Base-by-base conservation (phyloP, 2,113 vertebrate species). In the Clinocottus analis region DNA sequence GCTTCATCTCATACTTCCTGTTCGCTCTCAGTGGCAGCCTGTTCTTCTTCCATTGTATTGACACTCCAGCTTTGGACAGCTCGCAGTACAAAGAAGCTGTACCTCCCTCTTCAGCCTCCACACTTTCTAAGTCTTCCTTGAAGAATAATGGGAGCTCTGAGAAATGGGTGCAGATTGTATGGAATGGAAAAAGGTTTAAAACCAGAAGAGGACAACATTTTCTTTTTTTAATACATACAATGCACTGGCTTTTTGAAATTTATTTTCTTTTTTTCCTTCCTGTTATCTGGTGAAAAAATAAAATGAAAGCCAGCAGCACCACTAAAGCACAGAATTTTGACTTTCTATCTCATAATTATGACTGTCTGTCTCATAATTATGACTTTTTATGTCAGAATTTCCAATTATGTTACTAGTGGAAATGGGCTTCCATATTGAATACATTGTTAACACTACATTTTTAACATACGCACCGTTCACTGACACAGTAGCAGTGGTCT, bases 1-100 rank as follows among this genome's bases (percentile, higher is more conserved):
- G 87, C 27, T 91, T 91, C 86, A 98, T 96, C 43, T 96, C 95
- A 0, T 96, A 96, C 87, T 96, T 98, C 83, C 93, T 89, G 75
- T 93, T 90, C 0, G 79, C 2, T 0, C 33, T 94, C 47, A 99
- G 93, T 1, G 94, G 72, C 3, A 68, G 39, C 0, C 88, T 91
- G 73, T 92, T 85, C 59, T 92, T 95, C 47, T 51, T 93, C 94
- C 94, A 95, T n/a, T 95, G 93, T 0, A 95, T 87, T 0, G 77
- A 84, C 11, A 91, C 75, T 14, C 78, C 87, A 0, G 91, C 45
- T 64, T 90, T 96, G 35, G 95, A 96, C 74, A 96, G 74, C 86
- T 96, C 94, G 14, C 96, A 97, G 55, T 63, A 89, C 72, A 97
- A 67, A 0, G 93, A 69, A 35, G 85, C 90, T 0, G 94, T 77